Base-by-base conservation (phyloP, 1,140 invertebrate species). In the Trichonephila inaurata region DNA sequence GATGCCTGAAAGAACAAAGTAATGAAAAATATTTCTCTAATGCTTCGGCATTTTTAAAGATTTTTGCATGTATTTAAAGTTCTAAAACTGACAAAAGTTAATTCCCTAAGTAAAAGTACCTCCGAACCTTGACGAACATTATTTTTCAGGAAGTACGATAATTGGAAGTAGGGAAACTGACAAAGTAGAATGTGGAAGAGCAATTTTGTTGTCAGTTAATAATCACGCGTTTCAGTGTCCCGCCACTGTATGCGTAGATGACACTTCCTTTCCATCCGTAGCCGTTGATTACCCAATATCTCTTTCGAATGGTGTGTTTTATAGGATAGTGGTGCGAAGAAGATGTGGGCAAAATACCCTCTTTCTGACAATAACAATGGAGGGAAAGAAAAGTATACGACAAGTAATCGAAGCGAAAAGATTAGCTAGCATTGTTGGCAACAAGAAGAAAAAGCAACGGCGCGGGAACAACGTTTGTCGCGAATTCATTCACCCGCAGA, bases 371-470 rank as follows among this genome's bases (percentile, higher is more conserved):
- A 82, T 82, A 91, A 82, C 69, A 91, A 91, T 61, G 77, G 60
- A 19, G 28, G n/a, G 44, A 58, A 91, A 40, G 89, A 82, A 89
- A 77, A 58, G 58, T 61, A 61, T 58, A 33, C 28, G 64, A 51
- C 64, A 89, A 91, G 64, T 58, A 91, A 91, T 82, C 72, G 64
- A 91, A 91, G 89, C 58, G 72, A 82, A 44, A 91, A 82, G 44
- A 91, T 91, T 91, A 91, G 87, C 40, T 62, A 62, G 69, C 24
- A 44, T n/a, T 82, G 24, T 89, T 24, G 64, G 88, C 88, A 91
- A 62, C n/a, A 61, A 91, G 61, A 81, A 91, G 19, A 91, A 82
- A 91, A 62, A 19, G 51, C 77, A 62, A 40, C 60, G 51, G 66
- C 28, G 51, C 28, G n/a, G 82, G 72, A 62, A 82, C 69, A 82